These are phyloP conservation scores for Cichlasoma orientale DNA, from an alignment of 2,797 vertebrate species.

Conservation along the genomic window DNA sequence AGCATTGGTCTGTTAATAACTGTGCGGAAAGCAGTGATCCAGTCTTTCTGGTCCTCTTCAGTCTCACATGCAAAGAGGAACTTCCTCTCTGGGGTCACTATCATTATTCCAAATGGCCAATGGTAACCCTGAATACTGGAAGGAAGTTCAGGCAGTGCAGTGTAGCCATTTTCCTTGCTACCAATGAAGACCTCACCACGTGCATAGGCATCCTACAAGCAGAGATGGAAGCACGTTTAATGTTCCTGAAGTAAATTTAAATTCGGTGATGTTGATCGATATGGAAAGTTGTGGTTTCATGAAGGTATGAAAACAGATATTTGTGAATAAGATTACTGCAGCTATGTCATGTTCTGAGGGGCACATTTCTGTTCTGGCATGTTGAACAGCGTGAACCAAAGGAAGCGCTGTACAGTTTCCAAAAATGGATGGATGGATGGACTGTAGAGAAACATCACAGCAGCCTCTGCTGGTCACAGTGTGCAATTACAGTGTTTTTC, in stretches of 20 bases:
- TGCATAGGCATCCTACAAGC: slow-evolving; percentile 91
- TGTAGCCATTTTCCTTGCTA: slow-evolving; percentile 89
- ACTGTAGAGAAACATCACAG: not conserved
- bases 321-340: not conserved
- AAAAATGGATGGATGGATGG: not conserved
- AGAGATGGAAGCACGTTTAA: not conserved
- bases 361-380: not conserved
- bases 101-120: slow-evolving; percentile 93
- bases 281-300: not conserved
- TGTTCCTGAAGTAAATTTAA: not conserved
- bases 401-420: not conserved
- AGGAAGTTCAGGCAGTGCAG: slow-evolving; percentile 86
- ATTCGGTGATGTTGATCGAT: not conserved
- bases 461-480: slow-evolving; percentile 18
- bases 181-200: slow-evolving; percentile 93
- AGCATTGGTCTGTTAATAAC: slow-evolving; percentile 91
- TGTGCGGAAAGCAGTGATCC: slow-evolving; percentile 88
- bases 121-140: slow-evolving; percentile 84
- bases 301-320: not conserved
- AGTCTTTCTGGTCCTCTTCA: slow-evolving; percentile 85
- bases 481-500: not conserved
- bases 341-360: not conserved
- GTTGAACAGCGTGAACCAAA: not conserved
- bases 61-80: slow-evolving; percentile 94
- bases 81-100: slow-evolving; percentile 91